Percentiles rank a stretch among this genome's conserved stretches.
Conservation (phyloP, 2,113 vertebrate genomes). For the Micronycteris hirsuta region DNA sequence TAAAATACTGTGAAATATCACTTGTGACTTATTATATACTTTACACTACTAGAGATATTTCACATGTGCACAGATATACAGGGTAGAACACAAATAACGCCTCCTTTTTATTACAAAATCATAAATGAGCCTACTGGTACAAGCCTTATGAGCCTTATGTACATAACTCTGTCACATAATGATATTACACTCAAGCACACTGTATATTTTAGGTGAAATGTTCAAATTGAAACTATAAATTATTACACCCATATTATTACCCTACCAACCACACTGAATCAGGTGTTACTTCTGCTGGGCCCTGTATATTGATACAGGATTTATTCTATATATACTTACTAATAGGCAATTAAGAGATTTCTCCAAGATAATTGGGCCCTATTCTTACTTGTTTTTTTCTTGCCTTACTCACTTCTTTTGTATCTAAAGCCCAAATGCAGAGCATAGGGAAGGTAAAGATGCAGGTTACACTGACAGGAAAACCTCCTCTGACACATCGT, state of each 20-base stretch:
- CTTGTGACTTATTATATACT: neutral
- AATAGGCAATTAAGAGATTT: neutral
- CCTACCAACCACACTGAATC: too few relatives aligned
- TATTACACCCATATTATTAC: too few relatives aligned
- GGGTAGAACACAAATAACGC: too few relatives aligned
- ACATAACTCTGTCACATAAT: too few relatives aligned
- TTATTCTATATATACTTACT: neutral
- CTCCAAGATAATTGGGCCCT: neutral
- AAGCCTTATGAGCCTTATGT: too few relatives aligned
- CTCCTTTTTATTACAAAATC: too few relatives aligned
- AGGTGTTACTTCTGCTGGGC: too few relatives aligned
- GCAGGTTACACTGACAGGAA: neutral
- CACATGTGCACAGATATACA: neutral
- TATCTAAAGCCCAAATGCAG: neutral
- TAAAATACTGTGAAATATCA: neutral
- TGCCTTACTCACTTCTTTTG: neutral
- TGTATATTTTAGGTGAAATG: too few relatives aligned
- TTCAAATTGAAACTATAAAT: too few relatives aligned
- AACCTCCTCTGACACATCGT: neutral
- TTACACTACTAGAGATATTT: neutral
- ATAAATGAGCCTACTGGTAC: too few relatives aligned
- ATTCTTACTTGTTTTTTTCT: neutral
- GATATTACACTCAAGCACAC: too few relatives aligned
- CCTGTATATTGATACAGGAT: neutral
- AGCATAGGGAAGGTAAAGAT: neutral